Percentiles rank a stretch among this genome's conserved stretches.
Evolutionary conservation across 2,888 invertebrate genomes (phyloP).

Genomic region (Adelphocoris suturalis): DNA sequence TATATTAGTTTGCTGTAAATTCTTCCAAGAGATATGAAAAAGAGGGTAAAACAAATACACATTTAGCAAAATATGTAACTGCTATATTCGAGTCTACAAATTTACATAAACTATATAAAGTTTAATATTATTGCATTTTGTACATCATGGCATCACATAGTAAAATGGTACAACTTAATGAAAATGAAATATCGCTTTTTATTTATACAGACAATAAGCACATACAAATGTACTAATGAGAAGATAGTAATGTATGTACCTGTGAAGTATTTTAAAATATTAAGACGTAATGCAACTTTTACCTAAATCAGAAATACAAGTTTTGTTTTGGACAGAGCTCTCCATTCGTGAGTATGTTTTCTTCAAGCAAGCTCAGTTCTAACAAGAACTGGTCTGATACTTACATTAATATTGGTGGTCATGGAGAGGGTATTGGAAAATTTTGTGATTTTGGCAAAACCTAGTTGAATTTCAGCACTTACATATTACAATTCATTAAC

Average conservation of each 20-base stretch:
- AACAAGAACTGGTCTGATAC: too few species aligned
- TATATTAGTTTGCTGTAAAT: too few species aligned
- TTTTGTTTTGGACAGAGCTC: too few species aligned
- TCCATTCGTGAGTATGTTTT: too few species aligned
- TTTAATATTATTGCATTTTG: slow-evolving; percentile 11
- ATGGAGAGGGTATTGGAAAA: too few species aligned
- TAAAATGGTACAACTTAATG: neutral
- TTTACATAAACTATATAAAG: slow-evolving; percentile 30
- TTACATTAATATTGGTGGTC: too few species aligned
- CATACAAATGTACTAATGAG: neutral
- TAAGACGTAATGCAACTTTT: neutral
- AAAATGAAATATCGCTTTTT: slow-evolving; percentile 11
- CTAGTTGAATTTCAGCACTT: too few species aligned
- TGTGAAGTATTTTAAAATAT: neutral
- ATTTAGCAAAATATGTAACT: slow-evolving; percentile 34
- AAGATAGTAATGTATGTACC: neutral
- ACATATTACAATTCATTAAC: too few species aligned
- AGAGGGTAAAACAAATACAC: neutral
- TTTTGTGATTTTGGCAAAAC: too few species aligned
- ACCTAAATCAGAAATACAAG: too few species aligned
- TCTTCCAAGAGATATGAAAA: too few species aligned
- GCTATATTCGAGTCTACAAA: slow-evolving; percentile 1
- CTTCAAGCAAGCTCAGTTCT: too few species aligned
- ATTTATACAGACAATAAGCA: slow-evolving; percentile 8
- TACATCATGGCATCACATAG: slow-evolving; percentile 40